Conservation (phyloP, 2,797 vertebrate genomes). For the Karalla daura region DNA sequence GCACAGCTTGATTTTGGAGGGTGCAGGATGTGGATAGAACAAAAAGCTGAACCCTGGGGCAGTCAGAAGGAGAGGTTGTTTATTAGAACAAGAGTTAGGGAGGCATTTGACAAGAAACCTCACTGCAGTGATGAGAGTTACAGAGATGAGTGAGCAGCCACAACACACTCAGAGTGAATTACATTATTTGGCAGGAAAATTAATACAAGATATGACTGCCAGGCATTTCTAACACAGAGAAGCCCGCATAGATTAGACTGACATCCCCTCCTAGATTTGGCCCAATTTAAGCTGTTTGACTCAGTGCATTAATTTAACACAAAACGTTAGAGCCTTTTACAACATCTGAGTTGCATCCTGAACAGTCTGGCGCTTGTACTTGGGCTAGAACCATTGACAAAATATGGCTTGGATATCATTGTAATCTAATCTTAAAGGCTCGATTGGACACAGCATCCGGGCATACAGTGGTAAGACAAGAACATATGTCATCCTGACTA, state of each 20-base stretch:
- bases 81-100: background rate
- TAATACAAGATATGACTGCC: slow-evolving; percentile 14
- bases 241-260: background rate
- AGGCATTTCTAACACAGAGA: slow-evolving; percentile 7
- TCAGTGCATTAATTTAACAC: slow-evolving; percentile 17
- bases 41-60: background rate
- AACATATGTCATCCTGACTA: background rate
- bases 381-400: background rate
- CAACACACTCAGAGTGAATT: slow-evolving; percentile 2
- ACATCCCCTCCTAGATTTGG: background rate
- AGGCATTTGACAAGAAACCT: background rate
- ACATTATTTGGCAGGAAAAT: slow-evolving; percentile 16
- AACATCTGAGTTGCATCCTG: slow-evolving; percentile 29
- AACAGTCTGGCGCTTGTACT: background rate
- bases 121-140: background rate
- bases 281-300: slow-evolving; percentile 18
- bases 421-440: background rate
- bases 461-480: background rate
- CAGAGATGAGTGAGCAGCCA: background rate
- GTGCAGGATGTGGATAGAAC: background rate
- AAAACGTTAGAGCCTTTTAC: slow-evolving; percentile 11
- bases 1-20: slow-evolving; percentile 7
- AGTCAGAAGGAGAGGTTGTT: background rate
- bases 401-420: background rate
- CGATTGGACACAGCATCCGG: background rate